phyloP scores from a whole-genome alignment of 1,140 invertebrate genomes.

The Drosophila lowei region DNA sequence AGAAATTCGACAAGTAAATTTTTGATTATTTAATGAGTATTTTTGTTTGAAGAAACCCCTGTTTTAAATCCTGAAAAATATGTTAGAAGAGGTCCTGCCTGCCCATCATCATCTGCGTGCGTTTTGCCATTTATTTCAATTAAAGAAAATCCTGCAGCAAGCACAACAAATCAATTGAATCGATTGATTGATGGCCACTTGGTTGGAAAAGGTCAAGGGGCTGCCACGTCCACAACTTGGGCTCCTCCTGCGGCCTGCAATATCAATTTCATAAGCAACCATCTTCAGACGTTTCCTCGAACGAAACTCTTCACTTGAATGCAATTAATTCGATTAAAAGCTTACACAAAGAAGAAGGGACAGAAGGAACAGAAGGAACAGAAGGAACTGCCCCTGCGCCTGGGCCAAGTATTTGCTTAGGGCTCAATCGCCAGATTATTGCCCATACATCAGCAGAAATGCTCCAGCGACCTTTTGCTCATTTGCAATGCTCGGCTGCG shows the following conservation, averaged over 20 bases:
- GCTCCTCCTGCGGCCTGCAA: slow-evolving; percentile 36
- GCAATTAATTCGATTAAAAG: slow-evolving; percentile 77
- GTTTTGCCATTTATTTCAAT: slow-evolving; percentile 37
- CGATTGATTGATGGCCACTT: slow-evolving; percentile 25
- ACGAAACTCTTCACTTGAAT: slow-evolving; percentile 40
- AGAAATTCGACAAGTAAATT: no score
- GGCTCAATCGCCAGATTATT: slow-evolving; percentile 17
- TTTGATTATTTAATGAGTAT: no score
- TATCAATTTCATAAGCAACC: slow-evolving; percentile 40
- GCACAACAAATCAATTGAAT: slow-evolving; percentile 27
- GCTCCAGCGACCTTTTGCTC: slow-evolving; percentile 31
- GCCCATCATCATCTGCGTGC: no score
- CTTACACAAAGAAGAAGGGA: slow-evolving; percentile 8
- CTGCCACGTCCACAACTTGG: neutral
- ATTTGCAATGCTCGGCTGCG: slow-evolving; percentile 53
- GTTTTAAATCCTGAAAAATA: no score
- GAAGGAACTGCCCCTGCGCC: neutral
- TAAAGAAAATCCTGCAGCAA: slow-evolving; percentile 4
- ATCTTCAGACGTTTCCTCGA: slow-evolving; percentile 17
- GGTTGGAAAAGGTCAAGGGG: slow-evolving; percentile 23
- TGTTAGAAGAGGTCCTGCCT: no score
- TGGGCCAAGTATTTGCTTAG: slow-evolving; percentile 24
- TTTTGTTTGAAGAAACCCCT: no score
- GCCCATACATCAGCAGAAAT: slow-evolving; percentile 60
- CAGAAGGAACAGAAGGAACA: no score